Evolutionary conservation across 2,113 vertebrate species (phyloP), one percentile per base, ranked within the genome.

Genomic region (Gobius niger): DNA sequence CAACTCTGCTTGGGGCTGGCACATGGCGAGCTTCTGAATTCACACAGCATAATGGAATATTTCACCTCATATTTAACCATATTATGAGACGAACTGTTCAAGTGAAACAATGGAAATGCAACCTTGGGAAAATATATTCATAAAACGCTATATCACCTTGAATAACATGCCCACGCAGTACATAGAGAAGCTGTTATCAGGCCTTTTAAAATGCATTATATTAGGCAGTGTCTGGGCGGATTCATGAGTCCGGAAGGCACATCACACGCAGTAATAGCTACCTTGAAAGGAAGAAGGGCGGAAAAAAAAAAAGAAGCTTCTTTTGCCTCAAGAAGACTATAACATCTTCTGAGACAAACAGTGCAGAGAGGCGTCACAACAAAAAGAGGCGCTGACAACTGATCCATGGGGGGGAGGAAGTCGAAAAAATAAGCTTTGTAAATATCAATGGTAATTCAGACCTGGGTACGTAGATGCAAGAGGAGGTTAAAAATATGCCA

Each of bases 231-330:
- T 60, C 40, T 42, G 57, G 49, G 40, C 4, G 8, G 2, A 60
- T 53, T 63, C 13, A 44, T 15, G 57, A 41, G 51, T 72, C 63
- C 63, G 50, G 59, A 44, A 52, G 52, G 14, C 44, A 70, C 61
- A 41, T 68, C 40, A 15, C 47, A 10, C 24, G 34, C 68, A 62
- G 49, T 49, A 46, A 59, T 4, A 56, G 24, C 1, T 63, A 73
- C 15, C 40, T 52, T 24, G 41, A 42, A 71, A 42, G 53, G 73
- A 69, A 61, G 65, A 47, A 59, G 47, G 47, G 15, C 24, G 24
- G 5, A 12, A 24, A 51, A 61, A 66, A 72, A 24, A 47, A 47
- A 59, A 75, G 7, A 56, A 54, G 60, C 72, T 60, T 62, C 12
- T 14, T 40, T 14, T 13, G 2, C 54, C 47, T 18, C 65, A 46